A percentile compares a stretch with the other conserved stretches of the same genome.
Conservation (phyloP, 2,113 vertebrate genomes). For the Cynocephalus volans region DNA sequence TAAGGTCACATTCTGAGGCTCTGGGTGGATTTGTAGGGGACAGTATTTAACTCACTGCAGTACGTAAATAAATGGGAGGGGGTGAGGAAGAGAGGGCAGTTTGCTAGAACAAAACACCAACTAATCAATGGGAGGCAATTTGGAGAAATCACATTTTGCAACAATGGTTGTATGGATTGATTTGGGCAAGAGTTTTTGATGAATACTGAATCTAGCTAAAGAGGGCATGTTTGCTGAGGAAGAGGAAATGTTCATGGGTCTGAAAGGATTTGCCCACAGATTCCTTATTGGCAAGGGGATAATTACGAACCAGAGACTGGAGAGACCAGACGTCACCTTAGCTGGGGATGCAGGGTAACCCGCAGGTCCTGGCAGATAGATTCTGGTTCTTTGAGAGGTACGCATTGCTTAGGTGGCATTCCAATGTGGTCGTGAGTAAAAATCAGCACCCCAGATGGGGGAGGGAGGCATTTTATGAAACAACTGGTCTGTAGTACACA, state of each 20-base stretch:
- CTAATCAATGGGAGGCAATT: background rate
- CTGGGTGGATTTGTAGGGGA: background rate
- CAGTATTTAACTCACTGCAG: background rate
- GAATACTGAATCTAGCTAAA: background rate
- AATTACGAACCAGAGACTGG: background rate
- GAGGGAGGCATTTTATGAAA: background rate
- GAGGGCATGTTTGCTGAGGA: background rate
- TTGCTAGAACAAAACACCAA: background rate
- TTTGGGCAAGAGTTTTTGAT: background rate
- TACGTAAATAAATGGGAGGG: background rate
- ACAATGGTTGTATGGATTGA: background rate
- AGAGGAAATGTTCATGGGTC: background rate
- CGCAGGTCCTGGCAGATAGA: background rate
- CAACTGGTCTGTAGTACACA: background rate
- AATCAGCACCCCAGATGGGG: background rate
- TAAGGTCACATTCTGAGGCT: background rate
- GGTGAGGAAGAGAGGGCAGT: background rate
- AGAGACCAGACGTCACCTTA: background rate
- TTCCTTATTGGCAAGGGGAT: background rate
- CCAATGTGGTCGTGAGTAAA: background rate
- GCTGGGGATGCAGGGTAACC: background rate
- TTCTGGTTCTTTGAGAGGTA: background rate
- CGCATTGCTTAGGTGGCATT: fast-evolving
- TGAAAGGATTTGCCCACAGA: background rate
- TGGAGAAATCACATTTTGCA: background rate